Evolutionary conservation across 2,888 invertebrate genomes (phyloP).

Genomic region (Dynastes grantii): DNA sequence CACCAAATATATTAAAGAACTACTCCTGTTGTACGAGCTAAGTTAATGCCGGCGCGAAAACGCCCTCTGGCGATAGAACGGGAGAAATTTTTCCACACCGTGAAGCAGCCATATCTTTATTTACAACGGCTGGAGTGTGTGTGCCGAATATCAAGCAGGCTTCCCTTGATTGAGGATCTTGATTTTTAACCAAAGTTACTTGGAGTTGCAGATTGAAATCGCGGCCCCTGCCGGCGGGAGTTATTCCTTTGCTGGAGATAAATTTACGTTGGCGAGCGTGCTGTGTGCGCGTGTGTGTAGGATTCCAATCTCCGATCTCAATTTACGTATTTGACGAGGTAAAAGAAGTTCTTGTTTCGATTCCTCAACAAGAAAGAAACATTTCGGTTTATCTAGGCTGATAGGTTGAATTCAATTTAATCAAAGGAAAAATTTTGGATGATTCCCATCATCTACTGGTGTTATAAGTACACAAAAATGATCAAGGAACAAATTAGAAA

Average conservation of each 20-base stretch:
- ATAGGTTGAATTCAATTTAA: background rate
- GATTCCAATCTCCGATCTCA: slow-evolving; percentile 14
- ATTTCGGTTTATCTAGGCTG: background rate
- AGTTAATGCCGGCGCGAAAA: background rate
- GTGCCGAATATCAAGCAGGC: slow-evolving; percentile 68
- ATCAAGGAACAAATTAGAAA: background rate
- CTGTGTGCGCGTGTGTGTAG: background rate
- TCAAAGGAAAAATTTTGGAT: background rate
- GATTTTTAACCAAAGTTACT: slow-evolving; percentile 70
- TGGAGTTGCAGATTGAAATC: slow-evolving; percentile 67
- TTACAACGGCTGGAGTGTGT: slow-evolving; percentile 68
- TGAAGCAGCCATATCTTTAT: slow-evolving; percentile 70
- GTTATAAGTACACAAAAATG: background rate
- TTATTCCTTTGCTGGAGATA: slow-evolving; percentile 58
- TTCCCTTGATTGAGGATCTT: slow-evolving; percentile 71
- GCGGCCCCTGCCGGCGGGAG: slow-evolving; percentile 54
- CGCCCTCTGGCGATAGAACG: slow-evolving; percentile 11
- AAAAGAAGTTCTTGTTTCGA: background rate
- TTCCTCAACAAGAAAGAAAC: background rate
- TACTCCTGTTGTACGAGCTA: background rate
- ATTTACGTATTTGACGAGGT: slow-evolving; percentile 38
- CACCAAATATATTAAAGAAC: background rate
- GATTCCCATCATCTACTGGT: background rate
- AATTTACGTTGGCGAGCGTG: slow-evolving; percentile 10
- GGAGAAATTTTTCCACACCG: slow-evolving; percentile 61